A percentile compares a stretch with the other conserved stretches of the same genome.
Evolutionary conservation across 2,888 invertebrate species (phyloP).

Genomic region (Tridacna gigas): DNA sequence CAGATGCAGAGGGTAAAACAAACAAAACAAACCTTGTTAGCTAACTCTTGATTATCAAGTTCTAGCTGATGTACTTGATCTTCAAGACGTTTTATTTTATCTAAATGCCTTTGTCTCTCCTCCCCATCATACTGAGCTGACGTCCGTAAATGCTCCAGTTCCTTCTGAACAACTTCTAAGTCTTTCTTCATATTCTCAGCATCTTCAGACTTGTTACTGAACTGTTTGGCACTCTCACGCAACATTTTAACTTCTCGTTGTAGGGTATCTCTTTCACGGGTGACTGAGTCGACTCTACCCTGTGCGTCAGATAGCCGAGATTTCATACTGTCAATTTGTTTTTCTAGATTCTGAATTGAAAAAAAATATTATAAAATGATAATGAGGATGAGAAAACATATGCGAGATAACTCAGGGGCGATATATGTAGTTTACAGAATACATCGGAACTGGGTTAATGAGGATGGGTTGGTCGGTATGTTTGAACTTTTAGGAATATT

Average conservation of each 20-base stretch:
- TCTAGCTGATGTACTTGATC: slow-evolving; percentile 74
- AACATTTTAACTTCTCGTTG: slow-evolving; percentile 61
- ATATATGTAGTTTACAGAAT: too few relatives aligned
- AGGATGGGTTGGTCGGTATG: too few relatives aligned
- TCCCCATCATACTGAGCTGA: slow-evolving; percentile 69
- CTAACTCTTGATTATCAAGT: slow-evolving; percentile 77
- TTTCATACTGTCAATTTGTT: slow-evolving; percentile 69
- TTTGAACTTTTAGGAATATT: too few relatives aligned
- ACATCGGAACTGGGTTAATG: too few relatives aligned
- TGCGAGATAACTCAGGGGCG: too few relatives aligned
- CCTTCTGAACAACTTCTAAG: slow-evolving; percentile 64
- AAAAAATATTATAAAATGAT: background rate
- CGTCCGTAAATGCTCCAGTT: slow-evolving; percentile 71
- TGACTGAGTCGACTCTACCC: slow-evolving; percentile 54
- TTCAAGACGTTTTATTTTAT: slow-evolving; percentile 71
- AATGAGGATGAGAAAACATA: too few relatives aligned
- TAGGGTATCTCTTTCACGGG: slow-evolving; percentile 58
- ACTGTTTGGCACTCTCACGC: slow-evolving; percentile 55
- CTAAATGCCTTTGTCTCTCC: slow-evolving; percentile 73
- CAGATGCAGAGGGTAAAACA: background rate
- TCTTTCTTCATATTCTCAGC: slow-evolving; percentile 68
- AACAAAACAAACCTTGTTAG: slow-evolving; percentile 71
- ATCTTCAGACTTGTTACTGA: slow-evolving; percentile 61
- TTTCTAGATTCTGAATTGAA: slow-evolving; percentile 66
- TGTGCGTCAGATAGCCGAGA: slow-evolving; percentile 61